Evolutionary conservation across 1,140 invertebrate genomes (phyloP).

Genomic region (Hycleus cichorii): DNA sequence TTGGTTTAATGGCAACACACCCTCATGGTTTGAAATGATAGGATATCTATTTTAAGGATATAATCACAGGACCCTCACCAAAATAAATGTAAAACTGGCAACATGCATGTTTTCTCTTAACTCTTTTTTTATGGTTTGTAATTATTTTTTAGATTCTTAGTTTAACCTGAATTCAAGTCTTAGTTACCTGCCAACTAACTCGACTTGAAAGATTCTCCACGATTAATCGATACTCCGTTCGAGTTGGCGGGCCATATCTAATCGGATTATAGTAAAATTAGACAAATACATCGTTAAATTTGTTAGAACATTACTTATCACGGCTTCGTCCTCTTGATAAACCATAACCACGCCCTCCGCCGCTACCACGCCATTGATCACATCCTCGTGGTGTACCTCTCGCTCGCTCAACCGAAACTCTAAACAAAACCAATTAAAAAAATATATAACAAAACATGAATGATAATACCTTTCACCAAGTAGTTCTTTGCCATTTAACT

Average conservation of each 20-base stretch:
- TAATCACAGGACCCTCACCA: conserved; percentile 12
- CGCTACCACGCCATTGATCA: conserved; percentile 36
- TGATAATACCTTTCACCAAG: conserved; percentile 62
- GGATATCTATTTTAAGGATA: conserved; percentile 10
- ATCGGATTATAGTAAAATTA: conserved; percentile 6
- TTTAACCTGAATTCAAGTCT: neutral
- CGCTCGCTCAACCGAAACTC: conserved; percentile 81
- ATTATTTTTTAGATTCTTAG: neutral
- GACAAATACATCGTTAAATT: neutral
- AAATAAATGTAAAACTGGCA: neutral
- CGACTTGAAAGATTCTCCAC: conserved; percentile 97
- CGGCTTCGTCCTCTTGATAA: conserved; percentile 34
- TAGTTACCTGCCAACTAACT: conserved; percentile 84
- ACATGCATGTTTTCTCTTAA: conserved; percentile 2
- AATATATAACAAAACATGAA: neutral
- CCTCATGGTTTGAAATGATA: conserved; percentile 16
- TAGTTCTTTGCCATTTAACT: conserved; percentile 93
- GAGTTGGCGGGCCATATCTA: conserved; percentile 91
- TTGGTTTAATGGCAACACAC: conserved; percentile 12
- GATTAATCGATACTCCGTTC: conserved; percentile 92
- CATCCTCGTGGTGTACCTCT: conserved; percentile 64
- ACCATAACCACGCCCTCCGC: conserved; percentile 23
- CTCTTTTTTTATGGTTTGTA: conserved; percentile 2
- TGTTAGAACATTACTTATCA: conserved; percentile 33
- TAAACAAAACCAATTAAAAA: conserved; percentile 33